Evolutionary conservation across 2,888 invertebrate species (phyloP).

Genomic region (Mellilla xanthometata): DNA sequence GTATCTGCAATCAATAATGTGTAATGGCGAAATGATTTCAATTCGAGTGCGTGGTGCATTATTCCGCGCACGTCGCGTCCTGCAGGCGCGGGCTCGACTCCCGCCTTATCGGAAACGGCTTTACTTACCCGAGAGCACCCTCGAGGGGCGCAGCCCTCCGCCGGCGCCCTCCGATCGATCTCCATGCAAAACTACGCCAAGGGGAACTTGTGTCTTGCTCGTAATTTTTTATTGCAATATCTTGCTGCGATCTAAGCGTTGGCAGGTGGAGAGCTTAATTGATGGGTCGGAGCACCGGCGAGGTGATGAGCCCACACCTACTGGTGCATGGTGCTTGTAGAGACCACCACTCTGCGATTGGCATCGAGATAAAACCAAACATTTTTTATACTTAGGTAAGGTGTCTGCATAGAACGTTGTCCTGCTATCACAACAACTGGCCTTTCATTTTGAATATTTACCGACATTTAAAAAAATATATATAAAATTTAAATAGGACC

Average conservation of each 20-base stretch:
- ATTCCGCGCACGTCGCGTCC: constrained; percentile 71
- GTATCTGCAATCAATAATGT: constrained; percentile 58
- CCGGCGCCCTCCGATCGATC: constrained; percentile 59
- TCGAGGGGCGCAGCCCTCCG: constrained; percentile 39
- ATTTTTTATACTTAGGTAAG: too few species aligned
- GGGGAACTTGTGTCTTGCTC: constrained; percentile 64
- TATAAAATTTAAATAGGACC: too few species aligned
- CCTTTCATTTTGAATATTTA: too few species aligned
- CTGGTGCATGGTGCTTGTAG: too few species aligned
- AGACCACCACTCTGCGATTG: too few species aligned
- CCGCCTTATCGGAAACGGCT: constrained; percentile 83
- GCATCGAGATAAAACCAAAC: too few species aligned
- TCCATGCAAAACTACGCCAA: constrained; percentile 72
- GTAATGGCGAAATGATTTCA: constrained; percentile 73
- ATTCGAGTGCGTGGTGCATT: constrained; percentile 68
- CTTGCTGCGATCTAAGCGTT: constrained; percentile 36
- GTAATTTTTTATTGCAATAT: constrained; percentile 67
- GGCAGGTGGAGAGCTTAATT: constrained; percentile 36
- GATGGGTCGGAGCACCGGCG: constrained; percentile 12
- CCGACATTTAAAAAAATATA: too few species aligned
- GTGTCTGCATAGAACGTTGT: too few species aligned
- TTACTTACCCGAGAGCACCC: constrained; percentile 67
- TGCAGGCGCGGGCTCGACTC: constrained; percentile 68
- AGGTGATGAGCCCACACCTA: too few species aligned
- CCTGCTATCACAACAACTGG: too few species aligned